Base-by-base conservation (phyloP, 2,797 vertebrate species). In the Pantherophis vulpinus region DNA sequence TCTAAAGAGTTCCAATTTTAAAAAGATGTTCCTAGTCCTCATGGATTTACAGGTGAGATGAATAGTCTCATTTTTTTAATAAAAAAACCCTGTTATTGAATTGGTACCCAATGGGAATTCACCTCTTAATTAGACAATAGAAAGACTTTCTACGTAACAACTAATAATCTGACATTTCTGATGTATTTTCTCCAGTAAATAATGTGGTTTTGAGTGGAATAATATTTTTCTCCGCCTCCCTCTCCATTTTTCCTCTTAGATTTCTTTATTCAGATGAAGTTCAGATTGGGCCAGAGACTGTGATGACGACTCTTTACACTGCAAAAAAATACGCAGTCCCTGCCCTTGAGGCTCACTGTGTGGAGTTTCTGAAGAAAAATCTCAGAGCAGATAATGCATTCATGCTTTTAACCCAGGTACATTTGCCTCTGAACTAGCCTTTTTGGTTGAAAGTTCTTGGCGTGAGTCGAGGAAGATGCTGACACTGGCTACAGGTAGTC, bases 281-380 rank as follows among this genome's bases (percentile, higher is more conserved):
- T 95, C 99, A 99, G 97, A 99, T 99, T 0, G 99, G 99, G 87
- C 99, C 99, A 0, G 99, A 99, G 97, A 99, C 99, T 1, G 99
- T 99, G 96, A 99, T 99, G 99, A 99, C 99, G 60, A 99, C 99
- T 2, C 98, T 99, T 66, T 99, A 99, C 95, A 99, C 99, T 0
- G 99, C 99, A 6, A 99, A 99, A 97, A 99, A 99, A 97, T 99
- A 99, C 0, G 99, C 99, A 0, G 99, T 99, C 83, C 99, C 99
- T 0, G 99, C 99, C 0, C 98, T 99, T 0, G 99, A 99, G 95
- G 98, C 99, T 29, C 99, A 99, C 94, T 99, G 99, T 27, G 99
- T 99, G 93, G 99, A 99, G 95, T 99, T 99, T 91, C 98, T 99
- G 6, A 99, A 99, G 96, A 99, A 99, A 96, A 99, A 99, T 97